These are phyloP conservation scores for Zosterops japonicus DNA, from an alignment of 2,113 vertebrate genomes.

Conservation along the genomic window DNA sequence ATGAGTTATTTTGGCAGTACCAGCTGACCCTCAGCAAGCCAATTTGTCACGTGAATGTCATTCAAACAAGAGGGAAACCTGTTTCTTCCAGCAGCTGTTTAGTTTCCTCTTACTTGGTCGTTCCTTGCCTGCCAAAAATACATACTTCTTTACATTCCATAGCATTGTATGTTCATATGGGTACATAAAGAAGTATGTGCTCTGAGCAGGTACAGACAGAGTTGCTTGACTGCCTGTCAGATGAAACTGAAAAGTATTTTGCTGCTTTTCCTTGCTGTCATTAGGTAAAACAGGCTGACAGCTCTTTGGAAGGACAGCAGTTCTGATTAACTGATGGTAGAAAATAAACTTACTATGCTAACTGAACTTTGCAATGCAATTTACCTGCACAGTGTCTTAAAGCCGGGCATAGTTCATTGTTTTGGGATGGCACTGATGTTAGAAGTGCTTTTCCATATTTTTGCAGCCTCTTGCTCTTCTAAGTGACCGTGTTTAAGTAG, in stretches of 20 bases:
- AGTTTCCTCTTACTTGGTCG: slow-evolving; percentile 71
- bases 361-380: slow-evolving; percentile 12
- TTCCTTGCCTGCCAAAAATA: slow-evolving; percentile 92
- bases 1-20: slow-evolving; percentile 47
- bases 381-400: slow-evolving; percentile 69
- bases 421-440: slow-evolving; percentile 20
- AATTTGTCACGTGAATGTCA: slow-evolving; percentile 61
- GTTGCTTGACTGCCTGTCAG: slow-evolving; percentile 35
- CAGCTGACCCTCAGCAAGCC: slow-evolving; percentile 43
- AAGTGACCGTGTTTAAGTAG: neutral
- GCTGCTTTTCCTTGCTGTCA: neutral
- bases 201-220: slow-evolving; percentile 84
- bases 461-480: slow-evolving; percentile 34
- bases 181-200: slow-evolving; percentile 99
- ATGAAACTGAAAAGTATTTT: slow-evolving; percentile 47
- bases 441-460: slow-evolving; percentile 31
- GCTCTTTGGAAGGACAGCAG: neutral
- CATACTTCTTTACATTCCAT: slow-evolving; percentile 99
- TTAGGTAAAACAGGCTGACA: slow-evolving; percentile 28
- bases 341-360: slow-evolving; percentile 11
- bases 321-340: neutral
- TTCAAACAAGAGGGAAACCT: slow-evolving; percentile 56
- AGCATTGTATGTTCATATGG: slow-evolving; percentile 99
- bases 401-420: slow-evolving; percentile 26
- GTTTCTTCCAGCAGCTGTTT: slow-evolving; percentile 64